Evolutionary conservation across 2,888 invertebrate species (phyloP).

Genomic region (Argyresthia goedartella): DNA sequence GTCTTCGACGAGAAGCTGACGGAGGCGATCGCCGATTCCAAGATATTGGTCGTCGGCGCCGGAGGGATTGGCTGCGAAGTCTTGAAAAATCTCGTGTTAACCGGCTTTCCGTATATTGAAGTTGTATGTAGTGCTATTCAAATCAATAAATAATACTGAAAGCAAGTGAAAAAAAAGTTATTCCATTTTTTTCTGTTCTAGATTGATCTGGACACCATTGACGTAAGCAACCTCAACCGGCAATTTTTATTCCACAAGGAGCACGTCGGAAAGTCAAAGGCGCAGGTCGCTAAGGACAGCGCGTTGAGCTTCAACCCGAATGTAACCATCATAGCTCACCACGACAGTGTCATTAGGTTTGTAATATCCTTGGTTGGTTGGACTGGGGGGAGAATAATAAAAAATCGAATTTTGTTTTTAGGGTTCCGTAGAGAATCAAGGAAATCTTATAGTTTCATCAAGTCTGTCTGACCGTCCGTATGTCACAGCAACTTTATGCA

Average conservation of each 20-base stretch:
- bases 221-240: constrained; percentile 98
- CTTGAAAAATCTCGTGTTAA: constrained; percentile 94
- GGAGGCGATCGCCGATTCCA: constrained; percentile 76
- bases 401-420: too few relatives aligned
- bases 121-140: constrained; percentile 77
- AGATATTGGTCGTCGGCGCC: constrained; percentile 92
- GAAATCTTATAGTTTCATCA: too few relatives aligned
- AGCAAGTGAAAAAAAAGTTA: not conserved
- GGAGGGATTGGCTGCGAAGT: constrained; percentile 99
- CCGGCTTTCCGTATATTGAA: constrained; percentile 93
- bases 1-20: constrained; percentile 76
- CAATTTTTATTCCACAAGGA: constrained; percentile 99
- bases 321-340: constrained; percentile 89
- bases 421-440: too few relatives aligned
- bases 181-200: constrained; percentile 54
- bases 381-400: too few relatives aligned
- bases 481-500: too few relatives aligned
- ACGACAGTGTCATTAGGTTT: constrained; percentile 91
- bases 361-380: not conserved
- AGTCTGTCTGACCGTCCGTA: too few relatives aligned
- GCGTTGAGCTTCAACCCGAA: constrained; percentile 90
- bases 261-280: constrained; percentile 98
- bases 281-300: constrained; percentile 90
- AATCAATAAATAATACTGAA: not conserved
- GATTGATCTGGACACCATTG: constrained; percentile 99